phyloP scores from a whole-genome alignment of 2,797 vertebrate species.

The Hydrolagus colliei region DNA sequence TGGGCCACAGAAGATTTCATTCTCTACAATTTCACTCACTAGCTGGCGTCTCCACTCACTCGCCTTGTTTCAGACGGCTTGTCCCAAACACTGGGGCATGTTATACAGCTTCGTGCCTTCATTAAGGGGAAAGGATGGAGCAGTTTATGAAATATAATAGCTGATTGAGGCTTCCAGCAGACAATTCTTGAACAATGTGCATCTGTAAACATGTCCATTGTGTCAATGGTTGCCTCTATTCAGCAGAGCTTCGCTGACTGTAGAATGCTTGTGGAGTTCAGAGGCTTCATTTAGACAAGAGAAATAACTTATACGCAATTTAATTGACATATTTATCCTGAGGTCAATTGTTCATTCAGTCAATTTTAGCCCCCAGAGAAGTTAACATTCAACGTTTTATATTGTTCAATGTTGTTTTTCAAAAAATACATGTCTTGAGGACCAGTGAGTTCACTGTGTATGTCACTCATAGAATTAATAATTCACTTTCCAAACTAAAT shows the following conservation, averaged over 20 bases:
- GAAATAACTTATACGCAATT: not conserved
- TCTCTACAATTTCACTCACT: conserved; percentile 18
- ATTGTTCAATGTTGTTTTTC: not conserved
- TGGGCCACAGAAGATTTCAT: conserved; percentile 25
- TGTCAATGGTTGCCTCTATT: not conserved
- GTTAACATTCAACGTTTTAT: not conserved
- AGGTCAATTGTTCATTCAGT: not conserved
- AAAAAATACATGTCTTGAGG: not conserved
- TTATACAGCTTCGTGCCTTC: not conserved
- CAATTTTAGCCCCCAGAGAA: not conserved
- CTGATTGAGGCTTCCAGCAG: not conserved
- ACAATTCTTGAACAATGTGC: conserved; percentile 13
- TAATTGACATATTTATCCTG: not conserved
- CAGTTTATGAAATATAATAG: conserved; percentile 25
- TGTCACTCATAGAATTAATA: not conserved
- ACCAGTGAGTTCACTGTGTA: not conserved
- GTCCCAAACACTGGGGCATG: conserved; percentile 3
- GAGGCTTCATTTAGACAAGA: not conserved
- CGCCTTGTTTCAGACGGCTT: conserved; percentile 18
- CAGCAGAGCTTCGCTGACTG: not conserved
- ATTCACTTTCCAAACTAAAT: not conserved
- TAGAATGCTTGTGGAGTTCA: conserved; percentile 1
- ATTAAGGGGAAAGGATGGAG: not conserved
- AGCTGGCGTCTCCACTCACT: conserved; percentile 9
- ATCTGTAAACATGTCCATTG: not conserved